Percentiles rank a stretch among this genome's conserved stretches.
Conservation (phyloP, 2,797 vertebrate genomes). For the Remorina albescens region DNA sequence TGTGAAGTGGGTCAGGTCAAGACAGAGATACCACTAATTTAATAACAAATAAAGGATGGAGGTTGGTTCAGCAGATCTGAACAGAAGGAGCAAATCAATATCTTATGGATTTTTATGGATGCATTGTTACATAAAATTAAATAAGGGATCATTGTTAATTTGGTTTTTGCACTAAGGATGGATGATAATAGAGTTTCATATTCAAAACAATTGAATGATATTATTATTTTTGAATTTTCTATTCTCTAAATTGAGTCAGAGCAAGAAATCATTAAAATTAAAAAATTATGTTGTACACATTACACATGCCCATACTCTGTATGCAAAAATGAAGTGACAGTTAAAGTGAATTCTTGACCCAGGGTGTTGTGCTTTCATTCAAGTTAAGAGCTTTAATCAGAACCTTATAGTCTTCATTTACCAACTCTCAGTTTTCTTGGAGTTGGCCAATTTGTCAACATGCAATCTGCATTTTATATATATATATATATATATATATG, state of each 20-base stretch:
- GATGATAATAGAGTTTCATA: background rate
- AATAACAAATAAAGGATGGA: conserved; percentile 39
- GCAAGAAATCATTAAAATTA: background rate
- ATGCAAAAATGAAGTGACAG: background rate
- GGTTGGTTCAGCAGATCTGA: conserved; percentile 15
- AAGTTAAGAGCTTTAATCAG: background rate
- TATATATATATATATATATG: background rate
- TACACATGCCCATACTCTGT: background rate
- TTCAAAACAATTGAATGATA: background rate
- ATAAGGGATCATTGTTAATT: background rate
- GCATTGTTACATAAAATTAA: no score
- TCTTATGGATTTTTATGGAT: no score
- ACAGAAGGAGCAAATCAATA: conserved; percentile 39
- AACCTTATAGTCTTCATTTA: background rate
- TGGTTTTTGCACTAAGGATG: background rate
- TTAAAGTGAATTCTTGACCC: background rate
- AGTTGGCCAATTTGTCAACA: background rate
- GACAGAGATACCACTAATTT: conserved; percentile 25
- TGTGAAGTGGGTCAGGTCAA: conserved; percentile 16
- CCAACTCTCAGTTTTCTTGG: background rate
- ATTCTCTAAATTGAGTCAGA: background rate
- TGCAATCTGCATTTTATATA: background rate
- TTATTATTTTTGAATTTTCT: background rate
- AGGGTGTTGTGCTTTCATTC: background rate
- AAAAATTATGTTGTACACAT: background rate